Base-by-base conservation (phyloP, 2,888 invertebrate species). In the Acleris laterana region DNA sequence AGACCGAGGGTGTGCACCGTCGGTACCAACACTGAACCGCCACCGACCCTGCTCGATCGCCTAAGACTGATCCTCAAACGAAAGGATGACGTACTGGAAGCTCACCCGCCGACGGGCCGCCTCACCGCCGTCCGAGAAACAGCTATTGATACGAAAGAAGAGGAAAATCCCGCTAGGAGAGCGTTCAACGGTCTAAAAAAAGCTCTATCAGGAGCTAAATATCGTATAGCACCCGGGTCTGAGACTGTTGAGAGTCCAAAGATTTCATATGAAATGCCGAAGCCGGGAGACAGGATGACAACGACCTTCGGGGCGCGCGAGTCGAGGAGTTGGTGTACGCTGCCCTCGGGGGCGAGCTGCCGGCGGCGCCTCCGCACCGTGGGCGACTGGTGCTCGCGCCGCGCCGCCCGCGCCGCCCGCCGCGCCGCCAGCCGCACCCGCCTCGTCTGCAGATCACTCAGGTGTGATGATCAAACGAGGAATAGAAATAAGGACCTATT, bases 371-470 rank as follows among this genome's bases (percentile, higher is more conserved):
- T 91, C 38, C 84, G 85, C 28, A 76, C 81, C 5, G 73, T 88
- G 44, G 80, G 84, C 17, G 78, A 79, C 19, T 91, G 90, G 85
- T 89, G 90, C 71, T 79, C 79, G 20, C 77, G 79, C 22, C 79
- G 20, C 77, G 79, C 22, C 81, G 82, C 19, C 85, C 87, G 25
- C 82, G 81, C 2, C 84, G 83, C 1, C 85, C 88, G 51, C 80
- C 88, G 25, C 80, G 83, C 22, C 85, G 88, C 16, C 84, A 85
- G 70, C 79, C 83, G 51, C 83, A 85, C 44, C 82, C 84, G 16
- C 84, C 86, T n/a, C 83, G 83, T 6, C 83, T 91, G 69, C 91
- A 92, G 78, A 90, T 93, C 81, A 93, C 92, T 77, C 93, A 93
- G 92, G 93, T 93, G 88, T 93, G 88, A 89, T 72, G 71, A 71